A percentile compares a stretch with the other conserved stretches of the same genome.
These are phyloP conservation scores for Drosophila quasianomalipes DNA, from an alignment of 2,888 invertebrate species.

Conservation along the genomic window DNA sequence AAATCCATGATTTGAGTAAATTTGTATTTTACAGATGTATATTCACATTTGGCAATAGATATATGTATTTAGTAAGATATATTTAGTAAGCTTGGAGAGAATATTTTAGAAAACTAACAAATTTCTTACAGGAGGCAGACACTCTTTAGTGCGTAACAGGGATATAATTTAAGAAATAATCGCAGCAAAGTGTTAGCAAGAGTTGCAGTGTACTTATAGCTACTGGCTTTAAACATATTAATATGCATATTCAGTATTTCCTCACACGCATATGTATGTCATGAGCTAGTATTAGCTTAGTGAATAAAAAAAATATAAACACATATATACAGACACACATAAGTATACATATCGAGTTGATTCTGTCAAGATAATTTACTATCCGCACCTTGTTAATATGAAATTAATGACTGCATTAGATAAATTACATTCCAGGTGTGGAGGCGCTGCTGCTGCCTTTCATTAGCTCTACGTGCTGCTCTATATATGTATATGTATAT, in stretches of 20 bases:
- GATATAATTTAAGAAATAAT: neutral
- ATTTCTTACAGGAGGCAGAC: neutral
- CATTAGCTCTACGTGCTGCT: constrained; percentile 19
- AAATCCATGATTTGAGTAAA: neutral
- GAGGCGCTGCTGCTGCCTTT: constrained; percentile 23
- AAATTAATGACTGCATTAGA: constrained; percentile 86
- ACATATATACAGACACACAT: neutral
- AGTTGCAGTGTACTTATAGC: neutral
- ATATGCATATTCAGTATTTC: neutral
- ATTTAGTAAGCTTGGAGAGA: neutral
- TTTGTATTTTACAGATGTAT: neutral
- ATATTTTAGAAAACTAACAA: neutral
- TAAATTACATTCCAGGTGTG: constrained; percentile 74
- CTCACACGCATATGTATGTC: neutral
- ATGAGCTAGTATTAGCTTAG: neutral
- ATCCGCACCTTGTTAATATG: constrained; percentile 87
- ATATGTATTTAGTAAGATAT: neutral
- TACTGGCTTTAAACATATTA: neutral
- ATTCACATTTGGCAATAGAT: neutral
- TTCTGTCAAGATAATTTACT: constrained; percentile 76
- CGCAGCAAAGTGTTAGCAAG: neutral
- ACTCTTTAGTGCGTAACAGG: neutral
- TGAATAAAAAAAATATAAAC: neutral
- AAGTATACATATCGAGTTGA: constrained; percentile 13
- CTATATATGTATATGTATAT: neutral